These are phyloP conservation scores for Melipona bicolor DNA, from an alignment of 2,888 invertebrate species.

Conservation along the genomic window DNA sequence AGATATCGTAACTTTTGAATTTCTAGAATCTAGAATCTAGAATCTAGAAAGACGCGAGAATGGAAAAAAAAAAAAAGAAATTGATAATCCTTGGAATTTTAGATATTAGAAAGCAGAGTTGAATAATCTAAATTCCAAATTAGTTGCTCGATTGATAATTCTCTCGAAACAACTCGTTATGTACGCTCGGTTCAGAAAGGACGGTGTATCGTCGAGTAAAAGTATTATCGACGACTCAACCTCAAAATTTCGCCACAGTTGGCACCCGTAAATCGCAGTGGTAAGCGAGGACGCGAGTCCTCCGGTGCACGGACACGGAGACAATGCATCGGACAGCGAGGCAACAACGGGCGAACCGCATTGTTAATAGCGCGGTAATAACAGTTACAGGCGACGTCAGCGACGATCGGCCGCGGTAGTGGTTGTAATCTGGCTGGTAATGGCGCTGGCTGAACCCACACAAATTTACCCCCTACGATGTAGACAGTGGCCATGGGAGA, in stretches of 20 bases:
- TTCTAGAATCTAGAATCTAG: too few relatives aligned
- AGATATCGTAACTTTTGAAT: too few relatives aligned
- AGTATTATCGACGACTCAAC: too few relatives aligned
- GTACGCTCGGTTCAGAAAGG: too few relatives aligned
- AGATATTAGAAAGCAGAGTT: too few relatives aligned
- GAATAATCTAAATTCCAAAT: too few relatives aligned
- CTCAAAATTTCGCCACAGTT: neutral
- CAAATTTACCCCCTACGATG: constrained; percentile 61
- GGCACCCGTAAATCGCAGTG: constrained; percentile 18
- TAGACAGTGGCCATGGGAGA: constrained; percentile 25
- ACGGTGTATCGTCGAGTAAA: too few relatives aligned
- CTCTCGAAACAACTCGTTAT: too few relatives aligned
- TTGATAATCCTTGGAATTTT: too few relatives aligned
- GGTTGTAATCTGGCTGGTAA: constrained; percentile 65
- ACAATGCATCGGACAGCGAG: constrained; percentile 35
- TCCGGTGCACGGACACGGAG: constrained; percentile 14
- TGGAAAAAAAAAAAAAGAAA: too few relatives aligned
- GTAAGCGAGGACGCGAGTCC: neutral
- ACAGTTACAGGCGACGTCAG: constrained; percentile 52
- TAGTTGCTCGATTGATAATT: too few relatives aligned
- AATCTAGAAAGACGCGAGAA: too few relatives aligned
- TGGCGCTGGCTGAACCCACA: constrained; percentile 58
- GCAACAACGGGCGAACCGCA: constrained; percentile 45
- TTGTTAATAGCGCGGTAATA: constrained; percentile 62
- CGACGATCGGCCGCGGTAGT: constrained; percentile 54